Conservation (phyloP, 2,113 vertebrate species). For the Nothoprocta perdicaria region DNA sequence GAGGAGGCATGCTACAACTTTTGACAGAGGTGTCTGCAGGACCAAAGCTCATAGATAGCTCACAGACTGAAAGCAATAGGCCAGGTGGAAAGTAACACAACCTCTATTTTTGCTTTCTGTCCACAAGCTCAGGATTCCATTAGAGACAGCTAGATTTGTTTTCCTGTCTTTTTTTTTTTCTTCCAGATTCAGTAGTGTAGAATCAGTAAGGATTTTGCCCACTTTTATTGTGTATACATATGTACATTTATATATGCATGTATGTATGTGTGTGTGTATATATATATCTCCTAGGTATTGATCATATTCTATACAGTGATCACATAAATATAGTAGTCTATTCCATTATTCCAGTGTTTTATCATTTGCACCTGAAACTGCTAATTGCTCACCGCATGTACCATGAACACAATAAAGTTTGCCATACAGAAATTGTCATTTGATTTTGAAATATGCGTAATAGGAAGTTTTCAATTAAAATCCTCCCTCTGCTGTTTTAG, state of each 20-base stretch:
- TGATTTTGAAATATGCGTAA: background rate
- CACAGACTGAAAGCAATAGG: background rate
- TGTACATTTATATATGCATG: background rate
- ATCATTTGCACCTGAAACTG: background rate
- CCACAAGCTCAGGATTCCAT: background rate
- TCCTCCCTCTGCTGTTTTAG: background rate
- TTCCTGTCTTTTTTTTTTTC: no score
- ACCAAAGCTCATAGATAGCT: background rate
- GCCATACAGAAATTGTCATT: background rate
- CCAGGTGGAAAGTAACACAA: background rate
- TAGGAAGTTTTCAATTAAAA: background rate
- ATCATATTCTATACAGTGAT: background rate
- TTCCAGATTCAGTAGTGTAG: background rate
- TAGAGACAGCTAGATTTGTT: background rate
- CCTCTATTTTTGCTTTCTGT: background rate
- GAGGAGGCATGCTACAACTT: background rate
- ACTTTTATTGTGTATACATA: accelerated
- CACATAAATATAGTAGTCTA: background rate
- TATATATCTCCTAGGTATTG: background rate
- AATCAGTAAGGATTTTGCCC: background rate
- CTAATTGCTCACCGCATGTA: background rate
- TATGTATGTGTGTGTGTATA: background rate
- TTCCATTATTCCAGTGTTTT: background rate
- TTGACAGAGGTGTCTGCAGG: background rate
- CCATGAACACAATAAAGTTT: accelerated